Base-by-base conservation (phyloP, 2,113 vertebrate genomes). In the Hippotragus niger region DNA sequence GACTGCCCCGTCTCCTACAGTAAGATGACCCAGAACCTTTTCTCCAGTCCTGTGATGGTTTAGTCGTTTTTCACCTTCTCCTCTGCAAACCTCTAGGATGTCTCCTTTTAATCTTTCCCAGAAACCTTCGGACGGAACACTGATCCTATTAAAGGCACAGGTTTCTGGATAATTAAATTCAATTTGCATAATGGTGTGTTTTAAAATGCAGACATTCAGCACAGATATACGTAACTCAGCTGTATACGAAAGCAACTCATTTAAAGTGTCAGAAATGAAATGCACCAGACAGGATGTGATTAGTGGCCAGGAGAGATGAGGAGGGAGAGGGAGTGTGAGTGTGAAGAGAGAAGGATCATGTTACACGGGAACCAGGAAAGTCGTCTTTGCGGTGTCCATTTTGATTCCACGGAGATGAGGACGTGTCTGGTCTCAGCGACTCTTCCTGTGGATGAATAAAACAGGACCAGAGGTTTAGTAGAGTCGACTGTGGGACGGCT, bases 191-290 rank as follows among this genome's bases (percentile, higher is more conserved):
- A 19, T 10, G 0, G 10, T 71, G 45, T 33, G 29, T 33, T 33
- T 33, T 50, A 33, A 81, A 50, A 16, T 0, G 10, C 16, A 1
- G 78, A 0, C 29, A 11, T 12, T 50, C 78, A 33, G 29, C 2
- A 33, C 78, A 11, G 2, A 11, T 1, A 21, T 31, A 7, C 2
- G 0, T 12, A 11, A 3, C 29, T 16, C 9, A 2, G 16, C 29
- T 50, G 29, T 6, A 19, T 19, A 19, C 5, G 21, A 33, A 21
- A 50, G 16, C 29, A 10, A 50, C 50, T 50, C 50, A 80, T 80
- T 81, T 50, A 50, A 21, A 12, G 45, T 10, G 45, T 50, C 29
- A 33, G 29, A 12, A 50, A 81, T 33, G 29, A 81, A 6, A 11
- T 3, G 2, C 78, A 33, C 45, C 78, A 33, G 5, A 19, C 1